Percentiles rank a stretch among this genome's conserved stretches.
These are phyloP conservation scores for Phrixothrix hirtus DNA, from an alignment of 2,888 invertebrate genomes.

Conservation along the genomic window DNA sequence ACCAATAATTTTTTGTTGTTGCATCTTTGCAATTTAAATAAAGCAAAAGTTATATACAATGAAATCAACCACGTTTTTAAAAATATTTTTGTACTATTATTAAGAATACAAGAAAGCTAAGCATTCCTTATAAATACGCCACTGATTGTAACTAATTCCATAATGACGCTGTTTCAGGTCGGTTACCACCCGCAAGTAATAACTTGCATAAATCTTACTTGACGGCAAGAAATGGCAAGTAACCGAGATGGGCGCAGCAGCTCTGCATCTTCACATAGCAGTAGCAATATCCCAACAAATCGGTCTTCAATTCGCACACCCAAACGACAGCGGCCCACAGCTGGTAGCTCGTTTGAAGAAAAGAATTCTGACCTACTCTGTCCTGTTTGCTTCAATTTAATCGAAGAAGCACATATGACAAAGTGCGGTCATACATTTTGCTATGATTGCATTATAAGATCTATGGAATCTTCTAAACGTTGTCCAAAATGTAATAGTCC, in stretches of 20 bases:
- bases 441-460: constrained; percentile 74
- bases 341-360: constrained; percentile 65
- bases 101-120: too few relatives aligned
- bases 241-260: constrained; percentile 57
- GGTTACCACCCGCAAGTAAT: constrained; percentile 43
- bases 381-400: constrained; percentile 76
- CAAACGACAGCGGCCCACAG: constrained; percentile 58
- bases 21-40: too few relatives aligned
- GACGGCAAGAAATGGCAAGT: constrained; percentile 44
- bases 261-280: constrained; percentile 55
- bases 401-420: constrained; percentile 88
- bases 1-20: too few relatives aligned
- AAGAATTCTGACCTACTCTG: constrained; percentile 40
- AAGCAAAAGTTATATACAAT: too few relatives aligned
- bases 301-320: constrained; percentile 57
- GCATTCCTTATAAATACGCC: too few relatives aligned
- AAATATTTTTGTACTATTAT: too few relatives aligned
- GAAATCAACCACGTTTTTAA: too few relatives aligned
- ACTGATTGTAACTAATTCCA: too few relatives aligned
- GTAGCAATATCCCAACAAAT: constrained; percentile 50
- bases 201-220: constrained; percentile 7
- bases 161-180: constrained; percentile 61
- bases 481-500: constrained; percentile 85
- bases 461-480: constrained; percentile 67
- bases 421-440: constrained; percentile 94